These are phyloP conservation scores for Thaumatotibia leucotreta DNA, from an alignment of 1,140 invertebrate species.

Conservation along the genomic window DNA sequence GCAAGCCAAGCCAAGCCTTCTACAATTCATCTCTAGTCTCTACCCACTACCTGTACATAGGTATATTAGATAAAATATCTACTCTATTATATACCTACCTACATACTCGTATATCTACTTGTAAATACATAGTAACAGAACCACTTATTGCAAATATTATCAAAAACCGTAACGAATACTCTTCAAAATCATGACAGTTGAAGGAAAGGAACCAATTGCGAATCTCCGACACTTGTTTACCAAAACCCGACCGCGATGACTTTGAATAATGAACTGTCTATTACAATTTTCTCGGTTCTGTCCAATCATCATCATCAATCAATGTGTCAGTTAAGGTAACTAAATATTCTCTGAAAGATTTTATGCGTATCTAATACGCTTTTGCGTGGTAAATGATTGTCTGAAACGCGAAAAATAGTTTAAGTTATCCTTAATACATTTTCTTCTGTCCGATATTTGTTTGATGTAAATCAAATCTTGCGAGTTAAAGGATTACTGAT, in stretches of 20 bases:
- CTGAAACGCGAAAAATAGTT: too few species aligned
- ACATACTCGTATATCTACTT: neutral
- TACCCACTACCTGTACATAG: too few species aligned
- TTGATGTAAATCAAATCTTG: too few species aligned
- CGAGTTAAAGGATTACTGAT: too few species aligned
- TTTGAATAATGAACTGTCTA: neutral
- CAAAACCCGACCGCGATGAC: neutral
- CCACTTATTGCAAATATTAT: neutral
- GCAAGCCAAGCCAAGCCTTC: too few species aligned
- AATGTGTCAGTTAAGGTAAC: neutral
- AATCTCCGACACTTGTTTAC: neutral
- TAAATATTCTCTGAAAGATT: neutral
- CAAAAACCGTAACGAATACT: neutral
- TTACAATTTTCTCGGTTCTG: neutral
- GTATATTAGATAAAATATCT: too few species aligned
- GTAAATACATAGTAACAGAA: neutral
- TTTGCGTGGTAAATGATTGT: neutral
- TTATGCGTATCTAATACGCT: neutral
- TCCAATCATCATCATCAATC: conserved; percentile 1
- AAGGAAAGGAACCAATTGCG: neutral
- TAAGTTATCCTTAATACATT: too few species aligned
- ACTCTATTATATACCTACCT: too few species aligned
- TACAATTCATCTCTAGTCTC: too few species aligned
- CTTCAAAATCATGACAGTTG: neutral
- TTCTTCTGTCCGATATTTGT: too few species aligned